These are phyloP conservation scores for Alviniconcha strummeri DNA, from an alignment of 2,888 invertebrate species.

Conservation along the genomic window DNA sequence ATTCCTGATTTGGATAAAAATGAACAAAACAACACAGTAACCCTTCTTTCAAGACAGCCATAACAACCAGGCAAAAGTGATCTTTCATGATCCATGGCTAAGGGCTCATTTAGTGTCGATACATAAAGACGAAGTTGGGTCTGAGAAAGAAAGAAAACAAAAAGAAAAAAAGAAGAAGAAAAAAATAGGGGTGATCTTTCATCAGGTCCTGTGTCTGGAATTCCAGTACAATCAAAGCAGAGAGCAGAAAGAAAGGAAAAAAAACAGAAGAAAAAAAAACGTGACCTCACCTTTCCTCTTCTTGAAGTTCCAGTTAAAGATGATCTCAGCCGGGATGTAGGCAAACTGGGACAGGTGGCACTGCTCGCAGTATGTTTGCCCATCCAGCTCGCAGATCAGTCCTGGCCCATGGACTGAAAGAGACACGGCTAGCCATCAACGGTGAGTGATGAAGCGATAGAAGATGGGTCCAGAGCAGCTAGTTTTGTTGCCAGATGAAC, in stretches of 20 bases:
- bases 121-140: too few species aligned
- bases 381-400: slow-evolving; percentile 89
- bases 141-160: too few species aligned
- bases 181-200: too few species aligned
- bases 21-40: too few species aligned
- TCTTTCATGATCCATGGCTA: too few species aligned
- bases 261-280: neutral
- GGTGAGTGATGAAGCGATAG: too few species aligned
- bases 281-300: slow-evolving; percentile 65
- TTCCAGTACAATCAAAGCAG: neutral
- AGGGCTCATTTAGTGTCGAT: too few species aligned
- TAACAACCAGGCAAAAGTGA: too few species aligned
- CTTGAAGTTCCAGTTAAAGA: slow-evolving; percentile 94
- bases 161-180: too few species aligned
- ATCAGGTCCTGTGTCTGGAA: too few species aligned
- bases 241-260: neutral
- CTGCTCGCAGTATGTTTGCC: slow-evolving; percentile 89
- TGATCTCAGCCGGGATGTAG: slow-evolving; percentile 89
- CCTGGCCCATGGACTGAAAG: slow-evolving; percentile 73
- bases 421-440: neutral
- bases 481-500: neutral
- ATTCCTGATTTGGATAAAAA: too few species aligned
- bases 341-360: slow-evolving; percentile 90
- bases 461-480: neutral
- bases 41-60: too few species aligned